Evolutionary conservation across 2,797 vertebrate genomes (phyloP).

Genomic region (Sebastes steindachneri): DNA sequence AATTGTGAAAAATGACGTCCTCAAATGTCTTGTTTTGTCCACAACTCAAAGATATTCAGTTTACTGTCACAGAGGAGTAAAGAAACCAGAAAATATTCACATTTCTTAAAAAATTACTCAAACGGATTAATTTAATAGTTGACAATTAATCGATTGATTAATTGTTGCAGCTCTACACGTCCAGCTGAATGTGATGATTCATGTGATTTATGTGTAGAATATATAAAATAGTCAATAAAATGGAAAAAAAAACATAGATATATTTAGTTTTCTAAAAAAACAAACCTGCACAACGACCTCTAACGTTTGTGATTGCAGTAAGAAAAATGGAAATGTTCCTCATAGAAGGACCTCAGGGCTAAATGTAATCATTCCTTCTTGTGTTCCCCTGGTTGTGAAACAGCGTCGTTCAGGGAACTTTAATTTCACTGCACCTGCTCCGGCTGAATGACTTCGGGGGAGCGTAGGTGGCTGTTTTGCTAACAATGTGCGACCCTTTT

Average conservation of each 20-base stretch:
- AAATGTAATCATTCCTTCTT: slow-evolving; percentile 39
- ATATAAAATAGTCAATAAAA: slow-evolving; percentile 19
- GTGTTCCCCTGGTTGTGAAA: slow-evolving; percentile 29
- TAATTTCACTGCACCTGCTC: slow-evolving; percentile 32
- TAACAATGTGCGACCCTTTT: slow-evolving; percentile 14
- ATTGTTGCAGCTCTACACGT: not conserved
- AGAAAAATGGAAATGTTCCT: slow-evolving; percentile 21
- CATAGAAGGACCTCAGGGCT: slow-evolving; percentile 17
- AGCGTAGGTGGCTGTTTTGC: not conserved
- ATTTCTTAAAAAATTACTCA: no score
- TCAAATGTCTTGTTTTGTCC: no score
- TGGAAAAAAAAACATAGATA: not conserved
- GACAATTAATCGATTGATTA: no score
- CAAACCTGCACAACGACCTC: slow-evolving; percentile 7
- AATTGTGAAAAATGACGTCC: no score
- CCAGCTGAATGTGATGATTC: not conserved
- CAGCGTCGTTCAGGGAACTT: slow-evolving; percentile 21
- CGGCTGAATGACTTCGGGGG: slow-evolving; percentile 27
- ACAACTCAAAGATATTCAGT: no score
- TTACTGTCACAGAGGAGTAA: no score
- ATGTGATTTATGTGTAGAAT: not conserved
- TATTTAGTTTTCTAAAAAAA: not conserved
- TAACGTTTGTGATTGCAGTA: not conserved
- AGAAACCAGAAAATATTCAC: no score
- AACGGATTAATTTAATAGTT: no score